phyloP scores from a whole-genome alignment of 92 coral and sea anemone genomes.

The Epizoanthus illoricatus region DNA sequence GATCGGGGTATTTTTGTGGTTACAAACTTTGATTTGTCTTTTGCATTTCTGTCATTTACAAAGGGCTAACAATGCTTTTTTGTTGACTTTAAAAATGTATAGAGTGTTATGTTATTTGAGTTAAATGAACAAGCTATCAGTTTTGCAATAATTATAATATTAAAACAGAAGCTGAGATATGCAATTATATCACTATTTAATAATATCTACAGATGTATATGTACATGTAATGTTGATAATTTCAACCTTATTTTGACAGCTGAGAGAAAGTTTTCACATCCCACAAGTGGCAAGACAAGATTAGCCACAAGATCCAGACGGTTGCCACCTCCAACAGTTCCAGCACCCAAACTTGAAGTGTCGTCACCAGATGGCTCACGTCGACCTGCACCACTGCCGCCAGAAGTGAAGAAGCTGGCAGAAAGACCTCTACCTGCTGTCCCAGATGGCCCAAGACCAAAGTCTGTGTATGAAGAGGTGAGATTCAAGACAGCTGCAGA shows the following conservation, averaged over 20 bases:
- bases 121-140: too few relatives aligned
- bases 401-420: not conserved
- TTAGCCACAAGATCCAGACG: conserved; percentile 57
- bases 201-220: too few relatives aligned
- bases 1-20: too few relatives aligned
- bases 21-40: too few relatives aligned
- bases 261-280: conserved; percentile 38
- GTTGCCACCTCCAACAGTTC: conserved; percentile 22
- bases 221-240: too few relatives aligned
- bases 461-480: conserved; percentile 24
- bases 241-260: conserved; percentile 1
- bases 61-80: too few relatives aligned
- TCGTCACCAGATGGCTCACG: conserved; percentile 30
- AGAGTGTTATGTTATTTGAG: too few relatives aligned
- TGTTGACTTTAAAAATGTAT: too few relatives aligned
- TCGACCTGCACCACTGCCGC: conserved; percentile 28
- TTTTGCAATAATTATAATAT: too few relatives aligned
- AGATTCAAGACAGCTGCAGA: conserved; percentile 16
- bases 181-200: too few relatives aligned
- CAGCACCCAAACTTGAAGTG: conserved; percentile 13
- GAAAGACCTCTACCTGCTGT: conserved; percentile 23
- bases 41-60: too few relatives aligned
- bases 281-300: conserved; percentile 50
- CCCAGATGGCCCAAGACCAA: conserved; percentile 35
- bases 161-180: too few relatives aligned